These are phyloP conservation scores for Meteorus sp. DNA, from an alignment of 1,140 invertebrate genomes.

Conservation along the genomic window DNA sequence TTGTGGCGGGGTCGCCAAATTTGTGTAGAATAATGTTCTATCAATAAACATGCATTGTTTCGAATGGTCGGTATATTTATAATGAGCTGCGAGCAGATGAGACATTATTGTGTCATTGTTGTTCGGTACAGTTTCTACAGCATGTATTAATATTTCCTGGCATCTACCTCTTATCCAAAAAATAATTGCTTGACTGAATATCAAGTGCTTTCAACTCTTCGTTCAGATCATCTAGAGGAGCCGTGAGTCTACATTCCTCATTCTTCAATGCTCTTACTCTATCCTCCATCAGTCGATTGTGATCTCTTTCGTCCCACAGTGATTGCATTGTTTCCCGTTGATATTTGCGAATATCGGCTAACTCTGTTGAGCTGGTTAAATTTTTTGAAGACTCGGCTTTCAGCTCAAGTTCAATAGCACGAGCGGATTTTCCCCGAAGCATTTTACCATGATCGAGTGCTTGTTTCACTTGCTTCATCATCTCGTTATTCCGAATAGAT, in stretches of 20 bases:
- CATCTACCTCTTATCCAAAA: slow-evolving; percentile 67
- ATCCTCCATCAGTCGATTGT: slow-evolving; percentile 54
- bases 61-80: no score
- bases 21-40: no score
- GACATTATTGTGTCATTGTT: no score
- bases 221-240: slow-evolving; percentile 49
- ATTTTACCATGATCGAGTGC: slow-evolving; percentile 58
- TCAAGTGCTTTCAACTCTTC: slow-evolving; percentile 67
- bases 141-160: slow-evolving; percentile 3
- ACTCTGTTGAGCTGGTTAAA: slow-evolving; percentile 45
- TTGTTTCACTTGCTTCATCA: slow-evolving; percentile 49
- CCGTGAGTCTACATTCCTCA: slow-evolving; percentile 45
- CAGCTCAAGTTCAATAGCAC: slow-evolving; percentile 69
- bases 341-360: slow-evolving; percentile 49
- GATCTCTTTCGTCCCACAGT: slow-evolving; percentile 46
- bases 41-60: no score
- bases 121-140: no score
- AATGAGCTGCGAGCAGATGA: no score
- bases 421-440: slow-evolving; percentile 73
- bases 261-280: slow-evolving; percentile 48
- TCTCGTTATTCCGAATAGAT: slow-evolving; percentile 55
- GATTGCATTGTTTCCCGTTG: slow-evolving; percentile 47
- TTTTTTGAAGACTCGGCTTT: slow-evolving; percentile 59
- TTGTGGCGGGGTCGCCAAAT: no score
- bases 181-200: slow-evolving; percentile 63